Evolutionary conservation across 30 jellyfish, hydroid and myxozoan genomes (phyloP).

Genomic region (Mastigias papua): DNA sequence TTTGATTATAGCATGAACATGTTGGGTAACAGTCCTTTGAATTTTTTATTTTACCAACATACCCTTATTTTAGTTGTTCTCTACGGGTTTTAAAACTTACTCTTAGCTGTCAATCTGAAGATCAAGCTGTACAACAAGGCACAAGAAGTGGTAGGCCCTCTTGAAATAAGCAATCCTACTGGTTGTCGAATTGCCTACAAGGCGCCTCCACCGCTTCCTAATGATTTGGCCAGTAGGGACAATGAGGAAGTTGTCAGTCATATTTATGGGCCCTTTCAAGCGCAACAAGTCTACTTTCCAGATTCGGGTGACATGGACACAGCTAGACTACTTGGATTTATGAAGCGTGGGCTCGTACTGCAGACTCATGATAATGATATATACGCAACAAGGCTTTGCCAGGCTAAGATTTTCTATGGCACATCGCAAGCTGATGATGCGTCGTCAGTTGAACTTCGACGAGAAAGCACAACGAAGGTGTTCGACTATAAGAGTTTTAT

Average conservation of each 20-base stretch:
- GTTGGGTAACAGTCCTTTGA: too few relatives aligned
- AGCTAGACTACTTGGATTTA: slow-evolving; percentile 60
- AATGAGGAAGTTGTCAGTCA: slow-evolving; percentile 81
- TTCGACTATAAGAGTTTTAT: slow-evolving; percentile 69
- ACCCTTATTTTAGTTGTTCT: too few relatives aligned
- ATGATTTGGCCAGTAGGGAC: slow-evolving; percentile 78
- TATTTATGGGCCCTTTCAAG: slow-evolving; percentile 92
- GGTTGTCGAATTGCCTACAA: slow-evolving; percentile 90
- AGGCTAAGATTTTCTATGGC: slow-evolving; percentile 88
- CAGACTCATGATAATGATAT: slow-evolving; percentile 84
- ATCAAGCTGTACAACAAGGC: slow-evolving; percentile 61
- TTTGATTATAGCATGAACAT: too few relatives aligned
- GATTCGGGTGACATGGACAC: slow-evolving; percentile 66
- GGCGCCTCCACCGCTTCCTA: slow-evolving; percentile 94
- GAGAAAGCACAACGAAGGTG: slow-evolving; percentile 89
- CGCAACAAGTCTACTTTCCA: slow-evolving; percentile 93
- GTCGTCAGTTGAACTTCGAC: slow-evolving; percentile 67
- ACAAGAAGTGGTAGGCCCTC: slow-evolving; percentile 66
- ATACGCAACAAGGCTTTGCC: slow-evolving; percentile 93
- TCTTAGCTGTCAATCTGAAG: slow-evolving; percentile 36
- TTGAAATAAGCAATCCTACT: slow-evolving; percentile 73
- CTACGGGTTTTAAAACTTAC: too few relatives aligned
- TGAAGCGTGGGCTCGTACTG: slow-evolving; percentile 86
- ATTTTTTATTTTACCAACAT: too few relatives aligned
- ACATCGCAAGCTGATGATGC: slow-evolving; percentile 62